Evolutionary conservation across 2,113 vertebrate genomes (phyloP), one percentile per base, ranked within the genome.

Genomic region (Thinocorus orbignyianus): DNA sequence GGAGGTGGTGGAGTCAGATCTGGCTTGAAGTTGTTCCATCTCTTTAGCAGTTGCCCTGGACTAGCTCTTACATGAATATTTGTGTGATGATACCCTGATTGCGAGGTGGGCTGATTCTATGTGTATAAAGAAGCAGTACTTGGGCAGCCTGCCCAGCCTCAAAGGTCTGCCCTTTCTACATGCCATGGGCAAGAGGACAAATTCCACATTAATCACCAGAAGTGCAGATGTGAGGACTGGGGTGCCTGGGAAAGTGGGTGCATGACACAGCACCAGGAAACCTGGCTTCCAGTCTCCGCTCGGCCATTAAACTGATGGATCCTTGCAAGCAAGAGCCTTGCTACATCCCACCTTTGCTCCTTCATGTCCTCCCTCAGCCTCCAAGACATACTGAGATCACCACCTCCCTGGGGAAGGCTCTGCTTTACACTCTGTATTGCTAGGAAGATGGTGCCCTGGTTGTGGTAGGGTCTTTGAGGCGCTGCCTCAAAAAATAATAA

Each of bases 101-200:
- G 35, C 1, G 2, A 68, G 79, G 22, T 86, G 26, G 37, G 26
- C 22, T 80, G 39, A n/a, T 51, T 2, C 42, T 46, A 37, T 51
- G 18, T 61, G 5, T 74, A 80, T 71, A 46, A 54, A 90, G 81
- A 83, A 77, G 7, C 68, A 70, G 26, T 33, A 28, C 18, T 58
- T 9, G 15, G 68, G 46, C 42, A 77, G 46, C 69, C 65, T 81
- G n/a, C 31, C 42, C 23, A 51, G 17, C 44, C 23, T 19, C 41
- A 54, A 28, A 80, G 33, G 35, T 66, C 68, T 89, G 31, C 39
- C 11, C 20, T 58, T 57, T 31, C 77, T 37, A 33, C 31, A 48
- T 1, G 3, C 48, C 0, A 0, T 57, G 55, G 55, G 49, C 1
- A 4, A 69, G 31, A 69, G 33, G 44, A 54, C n/a, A 71, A 81